These are phyloP conservation scores for Bombus superbus DNA, from an alignment of 1,140 invertebrate species.

Conservation along the genomic window DNA sequence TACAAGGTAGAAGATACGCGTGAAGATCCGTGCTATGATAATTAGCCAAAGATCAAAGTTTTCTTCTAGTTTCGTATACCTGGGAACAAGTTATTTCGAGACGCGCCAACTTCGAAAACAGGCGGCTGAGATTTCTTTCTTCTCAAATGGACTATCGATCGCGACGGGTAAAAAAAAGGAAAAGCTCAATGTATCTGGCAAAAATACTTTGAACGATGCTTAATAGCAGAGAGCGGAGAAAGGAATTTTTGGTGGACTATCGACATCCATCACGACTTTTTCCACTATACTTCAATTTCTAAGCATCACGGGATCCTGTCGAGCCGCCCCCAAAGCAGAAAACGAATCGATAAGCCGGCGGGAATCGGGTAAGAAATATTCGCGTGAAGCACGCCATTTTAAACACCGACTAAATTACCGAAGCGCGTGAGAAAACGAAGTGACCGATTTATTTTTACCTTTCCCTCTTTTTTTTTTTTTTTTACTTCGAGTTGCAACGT, in stretches of 20 bases:
- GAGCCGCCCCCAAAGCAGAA: slow-evolving; percentile 1
- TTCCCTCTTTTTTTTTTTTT: background rate
- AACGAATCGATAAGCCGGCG: slow-evolving; percentile 7
- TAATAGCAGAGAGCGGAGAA: background rate
- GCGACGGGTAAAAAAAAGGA: background rate
- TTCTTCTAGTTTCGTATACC: background rate
- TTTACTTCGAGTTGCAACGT: background rate
- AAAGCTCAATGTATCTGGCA: no score
- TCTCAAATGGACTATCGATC: background rate
- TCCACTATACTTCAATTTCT: slow-evolving; percentile 1
- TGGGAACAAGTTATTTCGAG: background rate
- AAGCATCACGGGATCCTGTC: background rate
- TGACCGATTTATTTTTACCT: background rate
- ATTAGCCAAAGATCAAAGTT: background rate
- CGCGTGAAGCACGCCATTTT: slow-evolving; percentile 14
- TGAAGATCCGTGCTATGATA: background rate
- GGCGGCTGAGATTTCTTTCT: slow-evolving; percentile 15
- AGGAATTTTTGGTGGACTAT: background rate
- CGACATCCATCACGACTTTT: slow-evolving; percentile 14
- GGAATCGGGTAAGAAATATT: slow-evolving; percentile 16
- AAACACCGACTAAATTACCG: slow-evolving; percentile 5
- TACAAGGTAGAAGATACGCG: background rate
- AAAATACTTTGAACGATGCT: slow-evolving; percentile 14
- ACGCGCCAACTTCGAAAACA: background rate
- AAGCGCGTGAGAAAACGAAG: slow-evolving; percentile 21